Base-by-base conservation (phyloP, 2,797 vertebrate species). In the Dryobates pubescens region DNA sequence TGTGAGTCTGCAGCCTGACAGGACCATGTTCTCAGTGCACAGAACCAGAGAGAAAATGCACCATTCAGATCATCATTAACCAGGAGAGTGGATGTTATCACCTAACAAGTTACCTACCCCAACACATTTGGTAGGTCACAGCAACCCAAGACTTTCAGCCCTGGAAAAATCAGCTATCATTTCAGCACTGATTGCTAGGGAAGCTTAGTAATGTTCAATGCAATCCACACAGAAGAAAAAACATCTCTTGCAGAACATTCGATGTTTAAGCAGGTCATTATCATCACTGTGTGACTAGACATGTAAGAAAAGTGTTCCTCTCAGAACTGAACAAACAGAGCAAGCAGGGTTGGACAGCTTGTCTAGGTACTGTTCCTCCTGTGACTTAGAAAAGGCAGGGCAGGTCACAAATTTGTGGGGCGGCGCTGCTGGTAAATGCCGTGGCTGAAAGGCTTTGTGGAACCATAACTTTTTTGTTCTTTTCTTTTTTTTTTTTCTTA, bases 401-500 rank as follows among this genome's bases (percentile, higher is more conserved):
- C n/a, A 68, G 24, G 49, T 20, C 43, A 71, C 45, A 54, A 11
- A 38, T 16, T 2, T 59, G 23, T 67, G 34, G 8, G 43, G 36
- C 65, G 13, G 11, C 75, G 43, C 59, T 81, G 51, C 67, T 13
- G 56, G 15, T 13, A 92, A 30, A 2, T 68, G 80, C 2, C 24
- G 41, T 1, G 13, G 27, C 2, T 71, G 51, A 85, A 89, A 80
- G 9, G n/a, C 3, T 74, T 57, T 75, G 61, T 70, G 51, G 38
- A n/a, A 69, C n/a, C 19, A 7, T 43, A 84, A 43, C 6, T 8
- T 6, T 41, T 53, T 81, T 47, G 8, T 10, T 7, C 64, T 73
- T 47, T 23, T 0, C 19, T 20, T 10, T 10, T 7, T 4, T 6
- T 76, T 43, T 29, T 17, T 17, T 71, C 72, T 41, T 20, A 0